Conservation (phyloP, 2,797 vertebrate species). For the Lagocephalus sceleratus region DNA sequence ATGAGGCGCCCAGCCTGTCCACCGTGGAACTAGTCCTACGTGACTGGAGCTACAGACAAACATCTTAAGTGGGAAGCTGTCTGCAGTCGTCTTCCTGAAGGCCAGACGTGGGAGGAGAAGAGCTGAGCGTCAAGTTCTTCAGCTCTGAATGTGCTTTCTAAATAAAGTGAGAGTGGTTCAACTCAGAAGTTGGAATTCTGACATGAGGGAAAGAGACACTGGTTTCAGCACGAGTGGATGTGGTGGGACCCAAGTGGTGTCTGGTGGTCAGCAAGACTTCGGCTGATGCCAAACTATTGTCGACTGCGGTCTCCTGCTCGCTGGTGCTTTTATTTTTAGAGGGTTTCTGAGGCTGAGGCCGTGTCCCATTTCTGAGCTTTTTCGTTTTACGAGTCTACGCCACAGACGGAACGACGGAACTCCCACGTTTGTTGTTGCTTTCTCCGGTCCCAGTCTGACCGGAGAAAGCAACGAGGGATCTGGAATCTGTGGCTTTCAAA, state of each 20-base stretch:
- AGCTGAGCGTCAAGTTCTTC: not conserved
- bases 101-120: not conserved
- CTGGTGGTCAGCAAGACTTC: conserved; percentile 42
- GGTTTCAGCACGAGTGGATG: conserved; percentile 56
- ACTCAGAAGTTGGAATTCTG: conserved; percentile 3
- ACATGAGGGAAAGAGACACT: conserved; percentile 40
- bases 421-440: not conserved
- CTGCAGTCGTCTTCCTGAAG: not conserved
- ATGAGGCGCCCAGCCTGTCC: not conserved
- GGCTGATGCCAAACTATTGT: conserved; percentile 48
- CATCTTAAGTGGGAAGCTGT: not conserved
- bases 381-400: conserved; percentile 23
- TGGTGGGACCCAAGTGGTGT: conserved; percentile 57
- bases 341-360: conserved; percentile 41
- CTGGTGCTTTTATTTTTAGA: conserved; percentile 57
- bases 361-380: conserved; percentile 9
- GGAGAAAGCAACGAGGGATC: too few species aligned
- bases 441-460: conserved; percentile 6
- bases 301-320: conserved; percentile 57
- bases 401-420: conserved; percentile 8
- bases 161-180: not conserved
- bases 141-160: too few species aligned
- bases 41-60: not conserved
- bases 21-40: not conserved
- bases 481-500: not conserved